A percentile compares a stretch with the other conserved stretches of the same genome.
These are phyloP conservation scores for Peromyscus leucopus DNA, from an alignment of 2,113 vertebrate species.

Conservation along the genomic window DNA sequence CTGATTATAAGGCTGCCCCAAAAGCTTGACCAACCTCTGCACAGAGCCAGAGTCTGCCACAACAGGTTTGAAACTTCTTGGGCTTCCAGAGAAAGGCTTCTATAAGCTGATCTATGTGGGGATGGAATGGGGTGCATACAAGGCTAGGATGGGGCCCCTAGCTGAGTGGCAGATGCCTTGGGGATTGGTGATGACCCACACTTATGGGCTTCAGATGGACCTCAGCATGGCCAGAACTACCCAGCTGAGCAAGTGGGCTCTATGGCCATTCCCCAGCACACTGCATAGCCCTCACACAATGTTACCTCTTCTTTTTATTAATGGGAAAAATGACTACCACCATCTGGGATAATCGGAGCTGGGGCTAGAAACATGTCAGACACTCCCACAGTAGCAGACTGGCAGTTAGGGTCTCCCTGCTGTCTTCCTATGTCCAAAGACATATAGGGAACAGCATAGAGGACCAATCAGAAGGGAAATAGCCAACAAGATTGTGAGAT, in stretches of 20 bases:
- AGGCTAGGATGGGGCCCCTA: not conserved
- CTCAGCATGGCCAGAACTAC: not conserved
- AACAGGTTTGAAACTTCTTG: accelerated
- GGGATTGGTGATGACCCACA: accelerated
- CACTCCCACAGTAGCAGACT: no score
- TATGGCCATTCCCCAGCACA: not conserved
- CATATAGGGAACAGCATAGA: not conserved
- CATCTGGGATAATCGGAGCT: not conserved
- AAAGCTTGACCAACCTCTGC: not conserved
- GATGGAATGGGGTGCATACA: no score
- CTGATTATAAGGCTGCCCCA: not conserved
- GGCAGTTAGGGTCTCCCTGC: no score
- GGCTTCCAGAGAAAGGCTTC: not conserved
- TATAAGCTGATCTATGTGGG: accelerated
- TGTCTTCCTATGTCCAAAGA: not conserved
- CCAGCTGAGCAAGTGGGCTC: not conserved
- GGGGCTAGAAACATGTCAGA: not conserved
- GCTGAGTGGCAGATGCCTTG: accelerated
- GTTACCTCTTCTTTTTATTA: not conserved
- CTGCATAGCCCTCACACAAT: not conserved
- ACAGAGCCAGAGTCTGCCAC: not conserved
- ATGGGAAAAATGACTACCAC: not conserved
- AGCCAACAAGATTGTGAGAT: no score
- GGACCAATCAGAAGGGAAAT: accelerated
- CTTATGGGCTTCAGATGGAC: accelerated